Base-by-base conservation (phyloP, 2,888 invertebrate species). In the Brachypterus glaber region DNA sequence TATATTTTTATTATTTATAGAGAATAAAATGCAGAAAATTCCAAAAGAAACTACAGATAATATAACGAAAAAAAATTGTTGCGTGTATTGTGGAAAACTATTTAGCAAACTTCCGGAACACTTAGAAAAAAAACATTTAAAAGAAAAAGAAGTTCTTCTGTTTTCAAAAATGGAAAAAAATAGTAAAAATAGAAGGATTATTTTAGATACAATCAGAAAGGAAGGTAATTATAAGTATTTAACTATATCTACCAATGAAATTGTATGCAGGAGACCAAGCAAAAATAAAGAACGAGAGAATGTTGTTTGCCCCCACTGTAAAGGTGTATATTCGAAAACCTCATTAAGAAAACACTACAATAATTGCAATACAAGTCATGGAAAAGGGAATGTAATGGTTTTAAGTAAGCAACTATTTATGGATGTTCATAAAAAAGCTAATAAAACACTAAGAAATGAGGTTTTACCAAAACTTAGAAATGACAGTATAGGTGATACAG, bases 351-450 rank as follows among this genome's bases (percentile, higher is more conserved):
- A 24, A 15, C 37, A 37, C n/a, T 37, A 11, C 13, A 30, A 17
- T 15, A 30, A 9, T 24, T 37, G 37, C 7, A 16, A 18, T 18
- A 31, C 21, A 18, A n/a, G 2, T 16, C 31, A 14, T 8, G 13
- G 15, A 3, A 37, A 31, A 11, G 4, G 27, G 3, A 30, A 24
- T 9, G 25, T 37, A 2, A 4, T 26, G 15, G 11, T 14, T 4
- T 30, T 37, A 18, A 30, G 37, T 24, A n/a, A 31, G 2, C 3
- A 3, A 37, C 14, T 18, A 14, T 30, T 30, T 13, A 25, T 30
- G 15, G 11, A 37, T 31, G 31, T 37, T 3, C 37, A 37, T 15
- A 24, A 30, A 7, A 37, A 4, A n/a, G 37, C 37, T 17, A n/a
- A n/a, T n/a, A 24, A 30, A 7, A 15, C 30, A 5, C 24, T 17